These are phyloP conservation scores for Deroptyus accipitrinus DNA, from an alignment of 2,113 vertebrate species.

Conservation along the genomic window DNA sequence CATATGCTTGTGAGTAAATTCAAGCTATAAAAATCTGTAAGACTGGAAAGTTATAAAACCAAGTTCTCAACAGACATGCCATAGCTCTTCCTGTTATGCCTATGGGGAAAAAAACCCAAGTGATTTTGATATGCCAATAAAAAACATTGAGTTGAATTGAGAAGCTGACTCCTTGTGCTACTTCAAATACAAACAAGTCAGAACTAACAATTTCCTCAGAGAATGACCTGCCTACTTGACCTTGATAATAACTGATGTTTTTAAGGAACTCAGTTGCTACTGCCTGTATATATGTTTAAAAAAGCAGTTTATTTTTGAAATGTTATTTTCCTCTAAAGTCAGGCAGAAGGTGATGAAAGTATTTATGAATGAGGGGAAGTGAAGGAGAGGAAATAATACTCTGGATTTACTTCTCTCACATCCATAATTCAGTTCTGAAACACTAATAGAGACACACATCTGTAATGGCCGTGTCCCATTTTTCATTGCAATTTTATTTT, in stretches of 20 bases:
- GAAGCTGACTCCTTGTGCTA: neutral
- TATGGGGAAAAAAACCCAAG: neutral
- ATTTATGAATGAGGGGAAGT: neutral
- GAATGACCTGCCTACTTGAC: neutral
- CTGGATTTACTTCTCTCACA: neutral
- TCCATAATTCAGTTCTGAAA: neutral
- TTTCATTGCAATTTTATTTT: neutral
- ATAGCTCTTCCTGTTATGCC: neutral
- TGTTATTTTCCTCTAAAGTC: neutral
- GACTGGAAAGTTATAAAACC: neutral
- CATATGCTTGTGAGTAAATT: neutral
- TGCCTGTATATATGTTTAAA: neutral
- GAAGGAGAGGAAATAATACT: neutral
- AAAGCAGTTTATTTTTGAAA: neutral
- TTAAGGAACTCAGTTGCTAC: neutral
- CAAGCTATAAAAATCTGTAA: neutral
- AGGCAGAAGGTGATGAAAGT: neutral
- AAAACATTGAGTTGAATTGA: neutral
- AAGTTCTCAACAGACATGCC: neutral
- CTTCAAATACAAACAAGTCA: neutral
- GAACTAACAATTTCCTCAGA: neutral
- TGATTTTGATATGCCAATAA: neutral
- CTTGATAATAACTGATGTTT: neutral
- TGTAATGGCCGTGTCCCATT: neutral
- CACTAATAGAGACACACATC: neutral